Conservation (phyloP, 2,113 vertebrate species). For the Tenebrosternarchus preto region DNA sequence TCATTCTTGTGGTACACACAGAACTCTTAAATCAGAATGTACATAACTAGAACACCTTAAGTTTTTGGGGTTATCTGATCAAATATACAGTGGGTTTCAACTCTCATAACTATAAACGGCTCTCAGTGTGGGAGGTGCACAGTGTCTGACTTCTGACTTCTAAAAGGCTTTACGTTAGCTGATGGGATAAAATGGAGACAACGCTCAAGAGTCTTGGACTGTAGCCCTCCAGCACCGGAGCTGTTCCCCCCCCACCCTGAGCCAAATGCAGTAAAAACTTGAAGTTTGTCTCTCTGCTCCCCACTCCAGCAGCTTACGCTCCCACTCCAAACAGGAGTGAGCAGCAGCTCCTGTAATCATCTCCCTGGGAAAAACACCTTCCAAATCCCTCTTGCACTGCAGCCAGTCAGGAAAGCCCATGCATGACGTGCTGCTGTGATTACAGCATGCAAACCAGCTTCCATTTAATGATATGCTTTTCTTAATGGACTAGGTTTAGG, state of each 20-base stretch:
- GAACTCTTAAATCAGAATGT: neutral
- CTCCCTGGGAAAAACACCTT: neutral
- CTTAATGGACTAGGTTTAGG: neutral
- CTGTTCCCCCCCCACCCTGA: neutral
- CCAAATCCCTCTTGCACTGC: conserved; percentile 13
- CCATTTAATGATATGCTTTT: neutral
- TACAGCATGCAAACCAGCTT: neutral
- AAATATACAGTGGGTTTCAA: too few species aligned
- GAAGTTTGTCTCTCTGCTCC: conserved; percentile 11
- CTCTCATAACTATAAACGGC: too few species aligned
- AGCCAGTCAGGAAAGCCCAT: conserved; percentile 22
- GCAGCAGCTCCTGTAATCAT: conserved; percentile 36
- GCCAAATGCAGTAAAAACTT: neutral
- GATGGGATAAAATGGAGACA: neutral
- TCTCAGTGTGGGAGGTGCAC: too few species aligned
- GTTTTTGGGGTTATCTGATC: too few species aligned
- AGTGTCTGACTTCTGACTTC: too few species aligned
- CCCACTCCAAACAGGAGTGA: conserved; percentile 33
- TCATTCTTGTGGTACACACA: neutral
- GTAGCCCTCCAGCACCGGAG: conserved; percentile 1
- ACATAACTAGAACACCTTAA: too few species aligned
- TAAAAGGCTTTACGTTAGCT: neutral
- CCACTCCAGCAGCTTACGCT: neutral
- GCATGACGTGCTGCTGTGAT: neutral
- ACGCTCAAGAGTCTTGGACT: neutral